A percentile compares a stretch with the other conserved stretches of the same genome.
phyloP scores from a whole-genome alignment of 2,797 vertebrate genomes.

The Sebastes diaconus region DNA sequence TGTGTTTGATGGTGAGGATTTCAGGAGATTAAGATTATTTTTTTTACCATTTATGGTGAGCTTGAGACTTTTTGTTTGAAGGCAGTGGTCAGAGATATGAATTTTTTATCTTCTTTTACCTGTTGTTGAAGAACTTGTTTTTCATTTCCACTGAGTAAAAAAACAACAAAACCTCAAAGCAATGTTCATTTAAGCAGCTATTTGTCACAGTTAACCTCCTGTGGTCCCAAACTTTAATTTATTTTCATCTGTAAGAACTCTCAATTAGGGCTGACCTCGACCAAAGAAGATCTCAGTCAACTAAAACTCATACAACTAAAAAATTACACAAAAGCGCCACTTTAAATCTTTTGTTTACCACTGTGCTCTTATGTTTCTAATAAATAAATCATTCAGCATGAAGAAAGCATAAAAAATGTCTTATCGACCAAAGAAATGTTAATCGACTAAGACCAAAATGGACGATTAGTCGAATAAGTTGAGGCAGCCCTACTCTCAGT shows the following conservation, averaged over 20 bases:
- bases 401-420: no score
- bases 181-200: slow-evolving; percentile 10
- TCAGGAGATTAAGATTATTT: neutral
- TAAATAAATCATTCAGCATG: no score
- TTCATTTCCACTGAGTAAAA: neutral
- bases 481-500: neutral
- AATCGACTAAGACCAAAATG: no score
- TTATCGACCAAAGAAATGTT: no score
- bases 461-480: accelerated
- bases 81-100: neutral
- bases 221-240: neutral
- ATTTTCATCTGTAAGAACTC: slow-evolving; percentile 11
- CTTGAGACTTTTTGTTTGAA: neutral
- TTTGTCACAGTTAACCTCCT: slow-evolving; percentile 25
- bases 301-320: neutral
- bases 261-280: neutral
- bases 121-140: neutral
- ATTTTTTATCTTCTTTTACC: neutral
- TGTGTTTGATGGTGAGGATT: slow-evolving; percentile 5
- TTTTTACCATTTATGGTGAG: neutral
- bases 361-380: accelerated
- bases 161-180: neutral
- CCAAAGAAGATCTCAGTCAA: no score
- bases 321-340: no score
- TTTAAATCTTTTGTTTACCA: no score